phyloP scores from a whole-genome alignment of 2,888 invertebrate species.

The Polyommatus iphigenia region DNA sequence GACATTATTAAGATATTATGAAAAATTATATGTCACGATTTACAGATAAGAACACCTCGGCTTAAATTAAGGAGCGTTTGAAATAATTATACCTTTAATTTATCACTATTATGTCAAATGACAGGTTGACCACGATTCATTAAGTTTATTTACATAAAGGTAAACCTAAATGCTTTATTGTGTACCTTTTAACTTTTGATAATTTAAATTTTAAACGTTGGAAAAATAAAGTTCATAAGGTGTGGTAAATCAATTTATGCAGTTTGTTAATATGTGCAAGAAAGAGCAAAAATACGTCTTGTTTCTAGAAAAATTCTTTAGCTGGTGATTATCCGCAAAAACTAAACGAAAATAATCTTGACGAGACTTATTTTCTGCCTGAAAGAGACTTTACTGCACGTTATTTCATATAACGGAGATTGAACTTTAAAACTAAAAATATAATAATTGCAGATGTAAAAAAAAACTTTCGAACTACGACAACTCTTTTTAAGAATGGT shows the following conservation, averaged over 20 bases:
- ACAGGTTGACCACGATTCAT: slow-evolving; percentile 66
- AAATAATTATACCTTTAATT: slow-evolving; percentile 69
- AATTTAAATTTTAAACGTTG: not conserved
- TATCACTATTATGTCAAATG: slow-evolving; percentile 69
- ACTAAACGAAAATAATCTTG: not conserved
- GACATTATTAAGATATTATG: slow-evolving; percentile 20
- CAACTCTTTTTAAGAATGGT: not conserved
- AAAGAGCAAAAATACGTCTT: not conserved
- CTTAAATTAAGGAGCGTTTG: slow-evolving; percentile 59
- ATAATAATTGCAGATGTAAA: too few relatives aligned
- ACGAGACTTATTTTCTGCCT: not conserved
- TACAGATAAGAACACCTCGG: slow-evolving; percentile 45
- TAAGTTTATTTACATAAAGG: slow-evolving; percentile 40
- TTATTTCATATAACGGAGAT: not conserved
- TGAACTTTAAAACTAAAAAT: not conserved
- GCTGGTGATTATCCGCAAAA: too few relatives aligned
- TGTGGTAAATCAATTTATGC: not conserved
- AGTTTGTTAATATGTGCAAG: too few relatives aligned
- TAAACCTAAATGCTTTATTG: not conserved
- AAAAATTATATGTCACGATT: slow-evolving; percentile 42
- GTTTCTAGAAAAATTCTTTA: not conserved
- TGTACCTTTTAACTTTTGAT: not conserved
- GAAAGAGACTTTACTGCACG: too few relatives aligned
- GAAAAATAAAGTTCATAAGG: not conserved
- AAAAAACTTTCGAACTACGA: not conserved